Conservation (phyloP, 2,797 vertebrate species). For the Squalus acanthias region DNA sequence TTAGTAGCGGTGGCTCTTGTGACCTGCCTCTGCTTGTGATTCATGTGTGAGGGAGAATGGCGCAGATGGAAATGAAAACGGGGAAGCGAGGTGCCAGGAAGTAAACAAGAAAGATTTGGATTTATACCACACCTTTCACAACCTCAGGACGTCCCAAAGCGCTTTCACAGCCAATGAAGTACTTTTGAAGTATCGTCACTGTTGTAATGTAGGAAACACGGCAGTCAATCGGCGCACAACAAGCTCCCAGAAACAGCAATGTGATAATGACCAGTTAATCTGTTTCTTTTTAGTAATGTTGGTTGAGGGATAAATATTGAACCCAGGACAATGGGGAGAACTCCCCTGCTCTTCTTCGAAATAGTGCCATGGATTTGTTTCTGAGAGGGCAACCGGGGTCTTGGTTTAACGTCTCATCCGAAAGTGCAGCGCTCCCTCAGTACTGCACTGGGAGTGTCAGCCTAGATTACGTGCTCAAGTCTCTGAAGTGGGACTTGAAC, state of each 20-base stretch:
- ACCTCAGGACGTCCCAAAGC: background rate
- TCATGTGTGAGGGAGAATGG: background rate
- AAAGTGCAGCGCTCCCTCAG: background rate
- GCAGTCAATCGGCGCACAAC: background rate
- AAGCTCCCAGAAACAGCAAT: background rate
- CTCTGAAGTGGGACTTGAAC: background rate
- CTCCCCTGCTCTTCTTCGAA: background rate
- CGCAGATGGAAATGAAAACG: background rate
- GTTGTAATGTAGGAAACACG: background rate
- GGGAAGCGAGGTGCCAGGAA: background rate
- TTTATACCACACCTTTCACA: background rate
- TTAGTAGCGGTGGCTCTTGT: background rate
- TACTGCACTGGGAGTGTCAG: background rate
- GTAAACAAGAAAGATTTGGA: background rate
- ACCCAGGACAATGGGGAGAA: background rate
- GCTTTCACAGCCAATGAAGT: background rate
- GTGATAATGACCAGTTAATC: background rate
- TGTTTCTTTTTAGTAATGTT: background rate
- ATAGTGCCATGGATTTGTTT: background rate
- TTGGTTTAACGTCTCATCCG: background rate
- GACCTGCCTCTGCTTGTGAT: background rate
- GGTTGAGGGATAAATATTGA: background rate
- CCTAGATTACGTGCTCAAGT: background rate
- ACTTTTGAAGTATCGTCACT: background rate
- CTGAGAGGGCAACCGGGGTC: background rate